Evolutionary conservation across 2,888 invertebrate genomes (phyloP), one percentile per base, ranked within the genome.

Genomic region (Drosophila testacea): DNA sequence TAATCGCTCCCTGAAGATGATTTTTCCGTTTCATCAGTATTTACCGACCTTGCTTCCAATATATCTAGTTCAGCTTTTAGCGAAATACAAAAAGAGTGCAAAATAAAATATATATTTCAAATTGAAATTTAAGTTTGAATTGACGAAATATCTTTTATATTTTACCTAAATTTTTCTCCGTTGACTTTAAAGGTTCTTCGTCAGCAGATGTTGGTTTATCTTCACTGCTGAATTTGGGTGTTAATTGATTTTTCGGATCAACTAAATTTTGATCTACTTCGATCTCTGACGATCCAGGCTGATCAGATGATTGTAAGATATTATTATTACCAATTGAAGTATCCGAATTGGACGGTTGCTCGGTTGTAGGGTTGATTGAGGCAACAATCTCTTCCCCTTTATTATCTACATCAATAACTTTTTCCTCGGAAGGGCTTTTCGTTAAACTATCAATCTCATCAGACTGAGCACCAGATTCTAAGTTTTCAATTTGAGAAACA

Each of bases 1-100:
- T 69, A 32, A 22, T 44, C 38, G 4, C 42, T 67, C 6, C 36
- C 56, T 44, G 36, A 22, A 44, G 27, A 44, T 0, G 9, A 42
- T 7, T 16, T 7, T 1, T 30, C 30, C 1, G 9, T 6, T 13
- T 10, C 50, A 16, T 39, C 6, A 0, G n/a, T 0, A 13, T 5
- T 39, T 68, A 39, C 16, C 4, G 13, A 4, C 5, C 2, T 3
- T 5, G 16, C 22, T 10, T 10, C 28, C 22, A 22, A 22, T 22
- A 22, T 3, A 22, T 22, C 22, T 36, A 34, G 27, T 44, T 16
- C 1, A 22, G 16, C 54, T 50, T 7, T n/a, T 11, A 0, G 4
- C 6, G 1, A 47, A 28, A 38, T 4, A 4, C 0, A 10, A 0
- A 10, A n/a, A 11, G 9, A 46, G 11, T 16, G 4, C 22, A n/a